Base-by-base conservation (phyloP, 2,113 vertebrate genomes). In the Castor canadensis region DNA sequence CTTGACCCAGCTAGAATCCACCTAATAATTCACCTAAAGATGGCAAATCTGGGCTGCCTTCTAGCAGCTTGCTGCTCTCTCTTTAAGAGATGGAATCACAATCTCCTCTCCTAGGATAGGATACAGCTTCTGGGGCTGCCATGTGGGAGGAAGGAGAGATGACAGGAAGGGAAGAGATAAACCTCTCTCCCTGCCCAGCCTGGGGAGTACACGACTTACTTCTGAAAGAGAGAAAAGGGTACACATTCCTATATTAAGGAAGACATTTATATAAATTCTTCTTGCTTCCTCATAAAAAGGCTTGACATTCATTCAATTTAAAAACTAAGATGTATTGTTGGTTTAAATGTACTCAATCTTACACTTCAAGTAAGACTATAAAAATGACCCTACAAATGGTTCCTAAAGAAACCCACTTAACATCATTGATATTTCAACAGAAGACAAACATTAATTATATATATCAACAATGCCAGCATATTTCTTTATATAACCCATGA, bases 281-380 rank as follows among this genome's bases (percentile, higher is more conserved):
- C 32, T 54, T 58, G 8, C 16, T 92, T 96, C 62, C n/a, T 81
- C 66, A 75, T 82, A 88, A 90, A 88, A n/a, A 94, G 30, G 82
- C 43, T 80, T 88, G 26, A 43, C 32, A 56, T 66, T 87, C n/a
- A 77, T 83, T 94, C 72, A 47, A 85, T 58, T 91, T 72, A 35
- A 95, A 96, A 96, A 93, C 52, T 45, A 95, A 96, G 40, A 64
- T 88, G 17, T 69, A 69, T 60, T 58, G 40, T 77, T 95, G n/a
- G 58, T 90, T 95, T 72, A 86, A 95, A 86, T 58, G 52, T 79
- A 47, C 38, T 52, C 54, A 82, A 75, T 64, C 40, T 38, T 80
- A 45, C 26, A 38, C 62, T 84, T 88, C 73, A 95, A 94, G 84
- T 81, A 49, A 81, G 45, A 32, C 47, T 84, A 62, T 15, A 92